Percentiles rank a stretch among this genome's conserved stretches.
Conservation (phyloP, 2,113 vertebrate genomes). For the Gulo gulo region DNA sequence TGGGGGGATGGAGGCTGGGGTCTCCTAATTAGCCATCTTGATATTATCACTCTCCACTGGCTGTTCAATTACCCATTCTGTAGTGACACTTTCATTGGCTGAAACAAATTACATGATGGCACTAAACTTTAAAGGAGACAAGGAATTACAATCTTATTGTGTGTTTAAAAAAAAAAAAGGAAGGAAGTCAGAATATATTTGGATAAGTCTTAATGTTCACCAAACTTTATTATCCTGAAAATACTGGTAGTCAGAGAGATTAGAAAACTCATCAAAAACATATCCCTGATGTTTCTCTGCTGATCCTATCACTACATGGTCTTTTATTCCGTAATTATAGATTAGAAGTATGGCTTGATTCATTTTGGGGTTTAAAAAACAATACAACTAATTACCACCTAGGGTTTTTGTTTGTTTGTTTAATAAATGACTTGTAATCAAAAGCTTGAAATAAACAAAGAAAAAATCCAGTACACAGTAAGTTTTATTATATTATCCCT, state of each 20-base stretch:
- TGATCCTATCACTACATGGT: neutral
- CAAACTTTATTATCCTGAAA: neutral
- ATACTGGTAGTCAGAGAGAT: neutral
- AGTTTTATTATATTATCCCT: neutral
- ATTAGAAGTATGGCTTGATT: neutral
- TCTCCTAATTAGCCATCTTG: neutral
- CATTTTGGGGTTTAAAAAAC: neutral
- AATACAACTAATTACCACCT: neutral
- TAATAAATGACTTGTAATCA: neutral
- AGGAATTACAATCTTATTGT: neutral
- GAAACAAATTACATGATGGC: neutral
- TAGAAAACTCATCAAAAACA: neutral
- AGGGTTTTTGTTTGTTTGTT: neutral
- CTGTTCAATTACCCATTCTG: neutral
- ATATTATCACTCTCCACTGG: neutral
- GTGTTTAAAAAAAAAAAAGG: neutral
- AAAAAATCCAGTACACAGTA: neutral
- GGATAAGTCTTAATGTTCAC: neutral
- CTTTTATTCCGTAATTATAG: neutral
- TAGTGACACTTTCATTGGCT: neutral
- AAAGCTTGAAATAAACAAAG: neutral
- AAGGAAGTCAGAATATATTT: neutral
- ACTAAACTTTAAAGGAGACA: neutral
- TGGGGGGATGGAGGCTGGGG: fast-evolving
- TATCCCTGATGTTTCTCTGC: neutral